Evolutionary conservation across 2,888 invertebrate species (phyloP), one percentile per base, ranked within the genome.

Genomic region (Tetramorium bicarinatum): DNA sequence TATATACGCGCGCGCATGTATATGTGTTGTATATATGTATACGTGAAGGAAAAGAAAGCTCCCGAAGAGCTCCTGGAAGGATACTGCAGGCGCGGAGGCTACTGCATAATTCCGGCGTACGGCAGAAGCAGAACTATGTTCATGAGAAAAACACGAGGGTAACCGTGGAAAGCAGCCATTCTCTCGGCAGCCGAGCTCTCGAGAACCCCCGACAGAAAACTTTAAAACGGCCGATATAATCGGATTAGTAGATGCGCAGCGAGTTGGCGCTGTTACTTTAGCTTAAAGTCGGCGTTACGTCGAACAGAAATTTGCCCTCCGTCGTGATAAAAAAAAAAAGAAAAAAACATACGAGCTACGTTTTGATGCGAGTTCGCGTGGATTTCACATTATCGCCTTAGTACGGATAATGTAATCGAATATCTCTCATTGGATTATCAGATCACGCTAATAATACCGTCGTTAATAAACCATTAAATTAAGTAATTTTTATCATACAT

Each of bases 71-170:
- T 76, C 29, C 66, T 49, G 38, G 47, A 76, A 77, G 59, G 44
- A 49, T 56, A 18, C 62, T 47, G 85, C 62, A 76, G 41, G 44
- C 38, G 82, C 9, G 41, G 76, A n/a, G 72, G 80, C 69, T 87
- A 38, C 66, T 56, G 85, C 85, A 81, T 86, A 86, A 87, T 87
- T 86, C 77, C 82, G 62, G 66, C 66, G 67, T 52, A 75, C 74
- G 54, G 54, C 69, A 74, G 79, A 79, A 79, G 79, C 79, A 79
- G 88, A 88, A 89, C 85, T 87, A 88, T 88, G 87, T 89, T 89
- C 89, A 89, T 89, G 91, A 88, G 90, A 87, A 87, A 88, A 87
- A 87, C 80, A 87, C 81, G 90, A 87, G 80, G 49, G 83, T 75
- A 82, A 79, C 71, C 66, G 81, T 59, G 80, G 69, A 80, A 67